These are phyloP conservation scores for Timandra comae DNA, from an alignment of 2,888 invertebrate species.

Conservation along the genomic window DNA sequence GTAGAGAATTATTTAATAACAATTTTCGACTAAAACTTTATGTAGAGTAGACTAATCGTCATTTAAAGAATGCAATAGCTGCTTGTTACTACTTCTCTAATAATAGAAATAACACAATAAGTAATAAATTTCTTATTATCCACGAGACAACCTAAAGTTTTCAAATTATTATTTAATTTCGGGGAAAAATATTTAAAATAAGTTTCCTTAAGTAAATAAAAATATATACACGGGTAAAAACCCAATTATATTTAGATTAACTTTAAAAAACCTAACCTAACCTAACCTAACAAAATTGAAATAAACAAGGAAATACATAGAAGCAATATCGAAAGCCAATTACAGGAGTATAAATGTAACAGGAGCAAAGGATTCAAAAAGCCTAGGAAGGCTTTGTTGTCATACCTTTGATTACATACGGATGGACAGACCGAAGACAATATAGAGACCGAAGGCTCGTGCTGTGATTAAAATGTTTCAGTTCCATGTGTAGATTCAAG, in stretches of 20 bases:
- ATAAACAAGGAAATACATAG: constrained; percentile 4
- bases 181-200: too few relatives aligned
- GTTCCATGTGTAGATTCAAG: constrained; percentile 2
- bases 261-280: constrained; percentile 2
- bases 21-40: too few relatives aligned
- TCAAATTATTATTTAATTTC: too few relatives aligned
- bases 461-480: constrained; percentile 12
- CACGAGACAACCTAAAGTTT: too few relatives aligned
- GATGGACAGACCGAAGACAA: constrained; percentile 39
- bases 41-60: too few relatives aligned
- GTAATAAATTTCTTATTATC: too few relatives aligned
- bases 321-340: constrained; percentile 59
- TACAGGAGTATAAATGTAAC: constrained; percentile 56
- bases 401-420: constrained; percentile 66
- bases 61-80: too few relatives aligned
- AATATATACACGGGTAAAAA: too few relatives aligned
- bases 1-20: too few relatives aligned
- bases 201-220: too few relatives aligned
- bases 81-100: too few relatives aligned
- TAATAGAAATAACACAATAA: too few relatives aligned
- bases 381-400: constrained; percentile 64
- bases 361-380: constrained; percentile 55
- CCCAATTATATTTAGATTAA: constrained; percentile 3
- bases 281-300: background rate
- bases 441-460: constrained; percentile 22